Evolutionary conservation across 2,888 invertebrate species (phyloP).

Genomic region (Eucera pruinosa): DNA sequence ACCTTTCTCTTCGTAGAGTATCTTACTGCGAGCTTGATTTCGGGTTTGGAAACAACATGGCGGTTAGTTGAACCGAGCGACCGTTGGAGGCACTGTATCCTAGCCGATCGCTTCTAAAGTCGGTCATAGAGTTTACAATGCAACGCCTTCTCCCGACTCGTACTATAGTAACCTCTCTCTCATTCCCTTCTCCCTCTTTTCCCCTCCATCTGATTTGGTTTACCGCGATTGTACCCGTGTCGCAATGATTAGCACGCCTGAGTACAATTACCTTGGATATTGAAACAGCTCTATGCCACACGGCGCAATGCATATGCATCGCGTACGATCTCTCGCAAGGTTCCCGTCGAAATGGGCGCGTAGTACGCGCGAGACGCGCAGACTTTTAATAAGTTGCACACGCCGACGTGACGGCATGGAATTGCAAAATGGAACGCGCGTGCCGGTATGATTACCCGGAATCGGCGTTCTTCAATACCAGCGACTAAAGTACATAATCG

Average conservation of each 20-base stretch:
- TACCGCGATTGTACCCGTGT: constrained; percentile 61
- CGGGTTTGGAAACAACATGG: constrained; percentile 67
- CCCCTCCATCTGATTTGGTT: constrained; percentile 32
- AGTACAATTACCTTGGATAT: constrained; percentile 72
- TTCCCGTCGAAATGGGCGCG: constrained; percentile 57
- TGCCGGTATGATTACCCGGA: constrained; percentile 61
- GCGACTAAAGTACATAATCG: constrained; percentile 42
- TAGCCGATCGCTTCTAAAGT: constrained; percentile 59
- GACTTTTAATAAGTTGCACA: constrained; percentile 54
- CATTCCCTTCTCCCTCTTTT: constrained; percentile 1
- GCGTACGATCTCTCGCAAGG: constrained; percentile 57
- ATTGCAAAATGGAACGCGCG: constrained; percentile 68
- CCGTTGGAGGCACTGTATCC: constrained; percentile 57
- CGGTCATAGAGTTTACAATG: constrained; percentile 64
- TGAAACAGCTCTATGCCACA: constrained; percentile 51
- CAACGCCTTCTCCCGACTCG: constrained; percentile 55
- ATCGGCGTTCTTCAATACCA: constrained; percentile 52
- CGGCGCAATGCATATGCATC: constrained; percentile 56
- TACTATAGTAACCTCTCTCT: constrained; percentile 27
- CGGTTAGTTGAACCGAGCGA: constrained; percentile 39
- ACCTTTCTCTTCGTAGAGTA: constrained; percentile 63
- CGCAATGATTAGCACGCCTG: constrained; percentile 69
- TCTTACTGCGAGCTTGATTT: constrained; percentile 61
- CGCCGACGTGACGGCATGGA: constrained; percentile 48
- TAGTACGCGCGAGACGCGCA: constrained; percentile 46